Conservation (phyloP, 2,888 invertebrate species). For the Heteromyza rotundicornis region DNA sequence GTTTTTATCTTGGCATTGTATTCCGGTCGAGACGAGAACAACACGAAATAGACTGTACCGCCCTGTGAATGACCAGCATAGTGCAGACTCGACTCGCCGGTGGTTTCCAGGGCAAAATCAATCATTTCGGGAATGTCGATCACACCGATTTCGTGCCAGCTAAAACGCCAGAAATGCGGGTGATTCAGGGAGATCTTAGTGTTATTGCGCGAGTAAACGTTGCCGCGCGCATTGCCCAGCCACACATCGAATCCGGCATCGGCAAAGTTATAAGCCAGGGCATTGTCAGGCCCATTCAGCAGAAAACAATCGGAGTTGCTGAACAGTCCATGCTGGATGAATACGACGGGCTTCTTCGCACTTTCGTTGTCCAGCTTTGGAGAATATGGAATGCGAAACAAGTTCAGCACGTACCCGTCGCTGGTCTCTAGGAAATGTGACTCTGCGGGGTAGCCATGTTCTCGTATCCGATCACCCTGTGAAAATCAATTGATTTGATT, state of each 20-base stretch:
- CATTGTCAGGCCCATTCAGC: constrained; percentile 45
- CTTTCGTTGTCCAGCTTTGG: constrained; percentile 40
- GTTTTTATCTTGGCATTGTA: constrained; percentile 52
- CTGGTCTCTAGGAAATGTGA: constrained; percentile 64
- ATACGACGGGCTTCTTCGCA: constrained; percentile 40
- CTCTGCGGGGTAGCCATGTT: constrained; percentile 69
- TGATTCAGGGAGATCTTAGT: constrained; percentile 30
- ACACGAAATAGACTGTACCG: constrained; percentile 44
- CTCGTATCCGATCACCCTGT: constrained; percentile 53
- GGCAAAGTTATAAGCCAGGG: constrained; percentile 46
- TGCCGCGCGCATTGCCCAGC: constrained; percentile 56
- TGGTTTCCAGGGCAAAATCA: constrained; percentile 44
- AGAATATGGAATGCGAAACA: constrained; percentile 53
- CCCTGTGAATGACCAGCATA: constrained; percentile 58
- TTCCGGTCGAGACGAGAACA: constrained; percentile 46
- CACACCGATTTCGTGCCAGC: constrained; percentile 29
- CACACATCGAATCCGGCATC: constrained; percentile 58
- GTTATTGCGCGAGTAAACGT: constrained; percentile 41
- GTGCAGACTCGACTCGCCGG: constrained; percentile 43
- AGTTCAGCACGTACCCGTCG: constrained; percentile 49
- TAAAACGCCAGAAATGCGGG: constrained; percentile 35
- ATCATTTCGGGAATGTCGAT: constrained; percentile 44
- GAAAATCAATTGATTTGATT: no score
- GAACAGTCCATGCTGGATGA: constrained; percentile 65
- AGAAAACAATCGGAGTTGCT: constrained; percentile 52